Conservation (phyloP, 2,888 invertebrate genomes). For the Meiosimyza platycephala region DNA sequence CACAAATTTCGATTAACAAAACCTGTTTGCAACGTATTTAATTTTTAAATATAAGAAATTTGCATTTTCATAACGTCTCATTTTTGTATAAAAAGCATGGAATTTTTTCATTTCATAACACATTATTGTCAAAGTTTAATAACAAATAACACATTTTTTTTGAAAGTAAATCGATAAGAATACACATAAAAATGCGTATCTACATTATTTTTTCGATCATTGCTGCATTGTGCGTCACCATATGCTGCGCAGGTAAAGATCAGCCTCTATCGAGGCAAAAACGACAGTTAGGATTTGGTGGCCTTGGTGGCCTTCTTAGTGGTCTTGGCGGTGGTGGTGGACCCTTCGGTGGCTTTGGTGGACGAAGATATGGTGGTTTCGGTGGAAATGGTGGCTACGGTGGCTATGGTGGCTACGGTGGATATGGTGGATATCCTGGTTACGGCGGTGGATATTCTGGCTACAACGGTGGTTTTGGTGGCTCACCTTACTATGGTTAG, state of each 20-base stretch:
- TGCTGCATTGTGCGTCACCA: not conserved
- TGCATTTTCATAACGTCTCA: not conserved
- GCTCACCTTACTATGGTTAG: not conserved
- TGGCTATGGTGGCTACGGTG: conserved; percentile 26
- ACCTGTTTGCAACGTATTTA: too few species aligned
- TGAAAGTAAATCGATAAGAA: not conserved
- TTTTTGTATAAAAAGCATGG: conserved; percentile 16
- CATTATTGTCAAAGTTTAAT: conserved; percentile 2
- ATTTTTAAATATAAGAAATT: too few species aligned
- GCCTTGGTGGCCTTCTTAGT: not conserved
- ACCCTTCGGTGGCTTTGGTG: not conserved
- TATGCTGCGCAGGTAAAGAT: not conserved
- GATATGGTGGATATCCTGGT: conserved; percentile 36
- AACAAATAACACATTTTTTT: conserved; percentile 1
- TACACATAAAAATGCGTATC: not conserved
- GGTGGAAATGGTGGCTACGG: conserved; percentile 15
- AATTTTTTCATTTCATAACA: not conserved
- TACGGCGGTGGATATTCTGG: conserved; percentile 19
- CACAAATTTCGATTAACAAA: too few species aligned
- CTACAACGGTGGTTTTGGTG: conserved; percentile 6
- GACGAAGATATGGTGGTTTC: not conserved
- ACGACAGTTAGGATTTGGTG: conserved; percentile 17
- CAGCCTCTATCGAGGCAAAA: conserved; percentile 8
- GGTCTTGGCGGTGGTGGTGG: not conserved
- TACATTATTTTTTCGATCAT: not conserved